Percentiles rank a stretch among this genome's conserved stretches.
phyloP scores from a whole-genome alignment of 2,888 invertebrate genomes.

The Auanema sp. region DNA sequence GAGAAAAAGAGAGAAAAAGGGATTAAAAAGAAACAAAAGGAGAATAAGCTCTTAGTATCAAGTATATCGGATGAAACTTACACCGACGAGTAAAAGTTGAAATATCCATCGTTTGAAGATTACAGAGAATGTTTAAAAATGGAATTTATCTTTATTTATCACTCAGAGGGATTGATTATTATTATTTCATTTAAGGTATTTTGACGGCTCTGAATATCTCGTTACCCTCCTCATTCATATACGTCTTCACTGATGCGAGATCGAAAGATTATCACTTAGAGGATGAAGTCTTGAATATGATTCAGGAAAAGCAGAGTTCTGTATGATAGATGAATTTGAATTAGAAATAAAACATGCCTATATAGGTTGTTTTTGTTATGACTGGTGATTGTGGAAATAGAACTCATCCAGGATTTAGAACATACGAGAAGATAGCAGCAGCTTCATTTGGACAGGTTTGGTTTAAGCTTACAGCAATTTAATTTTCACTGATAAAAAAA shows the following conservation, averaged over 20 bases:
- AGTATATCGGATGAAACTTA: too few species aligned
- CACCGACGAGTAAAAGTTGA: background rate
- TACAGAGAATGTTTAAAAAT: too few species aligned
- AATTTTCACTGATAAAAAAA: too few species aligned
- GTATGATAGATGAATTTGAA: conserved; percentile 65
- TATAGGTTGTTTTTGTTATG: conserved; percentile 76
- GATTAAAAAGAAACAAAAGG: too few species aligned
- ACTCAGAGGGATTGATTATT: too few species aligned
- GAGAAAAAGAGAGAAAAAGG: too few species aligned
- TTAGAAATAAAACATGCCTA: conserved; percentile 4
- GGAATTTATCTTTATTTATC: too few species aligned
- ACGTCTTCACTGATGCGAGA: conserved; percentile 79
- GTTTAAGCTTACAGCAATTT: too few species aligned
- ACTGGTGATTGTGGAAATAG: conserved; percentile 76
- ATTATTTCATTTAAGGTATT: conserved; percentile 52
- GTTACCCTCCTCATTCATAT: conserved; percentile 74
- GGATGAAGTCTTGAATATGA: conserved; percentile 72
- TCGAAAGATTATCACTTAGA: conserved; percentile 74
- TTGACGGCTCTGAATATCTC: conserved; percentile 73
- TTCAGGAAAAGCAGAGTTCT: conserved; percentile 77
- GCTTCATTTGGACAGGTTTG: conserved; percentile 77
- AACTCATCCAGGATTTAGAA: conserved; percentile 72
- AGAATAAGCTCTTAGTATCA: too few species aligned
- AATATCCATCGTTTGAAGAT: conserved; percentile 5
- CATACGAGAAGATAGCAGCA: conserved; percentile 76